Evolutionary conservation across 1,140 invertebrate species (phyloP).

Genomic region (Trichonephila inaurata): DNA sequence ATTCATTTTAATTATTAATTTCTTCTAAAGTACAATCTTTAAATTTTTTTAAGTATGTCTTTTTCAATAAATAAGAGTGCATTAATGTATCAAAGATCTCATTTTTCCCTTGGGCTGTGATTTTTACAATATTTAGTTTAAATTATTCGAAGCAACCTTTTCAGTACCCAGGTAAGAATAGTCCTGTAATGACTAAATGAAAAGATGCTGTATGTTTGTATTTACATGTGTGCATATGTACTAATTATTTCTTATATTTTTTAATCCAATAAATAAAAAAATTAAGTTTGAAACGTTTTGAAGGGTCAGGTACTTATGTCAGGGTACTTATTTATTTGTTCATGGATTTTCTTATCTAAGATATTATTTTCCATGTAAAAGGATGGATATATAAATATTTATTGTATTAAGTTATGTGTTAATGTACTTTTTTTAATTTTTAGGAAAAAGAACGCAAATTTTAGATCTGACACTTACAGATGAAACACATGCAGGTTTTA

Average conservation of each 20-base stretch:
- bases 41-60: background rate
- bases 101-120: too few relatives aligned
- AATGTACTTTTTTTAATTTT: background rate
- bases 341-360: background rate
- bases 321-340: background rate
- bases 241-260: too few relatives aligned
- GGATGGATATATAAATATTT: background rate
- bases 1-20: background rate
- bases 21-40: background rate
- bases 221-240: too few relatives aligned
- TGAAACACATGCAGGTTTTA: constrained; percentile 67
- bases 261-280: too few relatives aligned
- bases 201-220: too few relatives aligned
- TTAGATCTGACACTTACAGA: constrained; percentile 58
- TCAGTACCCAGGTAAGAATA: too few relatives aligned
- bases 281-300: too few relatives aligned
- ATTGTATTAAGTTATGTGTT: background rate
- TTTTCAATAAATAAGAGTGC: background rate
- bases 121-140: too few relatives aligned
- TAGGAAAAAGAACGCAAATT: constrained; percentile 63
- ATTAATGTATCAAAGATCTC: too few relatives aligned
- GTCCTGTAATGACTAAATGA: too few relatives aligned
- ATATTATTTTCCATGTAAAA: background rate
- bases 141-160: too few relatives aligned
- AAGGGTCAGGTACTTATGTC: too few relatives aligned